Evolutionary conservation across 2,888 invertebrate species (phyloP).

Genomic region (Cerceris rybyensis): DNA sequence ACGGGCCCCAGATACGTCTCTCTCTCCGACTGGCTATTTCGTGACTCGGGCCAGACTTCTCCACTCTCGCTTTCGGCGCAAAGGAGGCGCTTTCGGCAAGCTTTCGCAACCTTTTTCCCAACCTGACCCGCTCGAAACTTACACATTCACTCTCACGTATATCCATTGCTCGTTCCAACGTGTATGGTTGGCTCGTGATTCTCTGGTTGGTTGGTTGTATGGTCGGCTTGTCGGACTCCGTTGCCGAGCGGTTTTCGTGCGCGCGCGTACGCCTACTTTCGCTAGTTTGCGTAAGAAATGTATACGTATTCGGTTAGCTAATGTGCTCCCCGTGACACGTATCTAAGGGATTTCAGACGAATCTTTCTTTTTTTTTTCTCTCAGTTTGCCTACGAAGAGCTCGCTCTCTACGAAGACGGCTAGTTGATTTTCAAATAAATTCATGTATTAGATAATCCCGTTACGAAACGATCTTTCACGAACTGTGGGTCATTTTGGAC

Average conservation of each 20-base stretch:
- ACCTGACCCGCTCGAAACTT: constrained; percentile 55
- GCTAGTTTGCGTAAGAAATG: constrained; percentile 80
- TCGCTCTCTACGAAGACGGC: not conserved
- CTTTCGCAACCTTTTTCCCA: constrained; percentile 77
- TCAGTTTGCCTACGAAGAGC: not conserved
- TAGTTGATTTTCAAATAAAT: not conserved
- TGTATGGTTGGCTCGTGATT: constrained; percentile 27
- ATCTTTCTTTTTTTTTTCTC: constrained; percentile 17
- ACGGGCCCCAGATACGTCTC: constrained; percentile 49
- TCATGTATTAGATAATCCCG: constrained; percentile 1
- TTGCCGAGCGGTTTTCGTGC: constrained; percentile 44
- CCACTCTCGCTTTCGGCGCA: constrained; percentile 66
- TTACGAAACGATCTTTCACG: constrained; percentile 5
- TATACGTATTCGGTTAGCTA: constrained; percentile 76
- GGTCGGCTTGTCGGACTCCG: not conserved
- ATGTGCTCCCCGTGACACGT: constrained; percentile 57
- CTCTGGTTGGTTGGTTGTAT: too few relatives aligned
- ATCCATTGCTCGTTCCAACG: constrained; percentile 30
- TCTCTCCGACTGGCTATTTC: constrained; percentile 35
- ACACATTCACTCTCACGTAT: constrained; percentile 58
- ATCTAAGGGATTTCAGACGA: constrained; percentile 42
- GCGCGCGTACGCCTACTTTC: constrained; percentile 77
- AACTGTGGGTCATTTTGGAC: not conserved
- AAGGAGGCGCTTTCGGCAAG: constrained; percentile 62
- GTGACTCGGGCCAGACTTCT: constrained; percentile 52